Percentiles rank a stretch among this genome's conserved stretches.
phyloP scores from a whole-genome alignment of 2,888 invertebrate species.

The Scaptomyza flava region DNA sequence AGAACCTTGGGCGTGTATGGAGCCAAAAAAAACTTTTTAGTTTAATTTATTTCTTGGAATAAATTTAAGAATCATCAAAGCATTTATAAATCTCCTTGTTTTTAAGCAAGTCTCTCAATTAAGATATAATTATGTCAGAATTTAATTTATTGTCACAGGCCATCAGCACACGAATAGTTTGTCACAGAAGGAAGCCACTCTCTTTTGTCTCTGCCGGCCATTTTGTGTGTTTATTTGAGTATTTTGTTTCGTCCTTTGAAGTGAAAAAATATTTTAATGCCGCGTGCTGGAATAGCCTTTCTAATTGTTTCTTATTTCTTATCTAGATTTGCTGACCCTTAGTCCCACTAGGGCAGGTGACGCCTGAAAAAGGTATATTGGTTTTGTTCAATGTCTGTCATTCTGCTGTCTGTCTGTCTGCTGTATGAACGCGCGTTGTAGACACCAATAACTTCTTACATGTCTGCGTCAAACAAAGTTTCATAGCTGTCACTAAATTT shows the following conservation, averaged over 20 bases:
- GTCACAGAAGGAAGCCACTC: conserved; percentile 33
- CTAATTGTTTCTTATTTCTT: conserved; percentile 78
- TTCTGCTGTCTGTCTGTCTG: no score
- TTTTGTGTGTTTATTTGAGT: conserved; percentile 68
- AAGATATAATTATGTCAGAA: conserved; percentile 83
- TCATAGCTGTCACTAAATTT: no score
- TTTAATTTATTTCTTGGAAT: no score
- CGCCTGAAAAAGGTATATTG: conserved; percentile 19
- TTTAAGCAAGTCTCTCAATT: conserved; percentile 59
- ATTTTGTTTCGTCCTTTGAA: conserved; percentile 64
- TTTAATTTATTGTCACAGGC: conserved; percentile 82
- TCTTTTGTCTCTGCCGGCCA: conserved; percentile 50
- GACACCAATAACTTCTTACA: no score
- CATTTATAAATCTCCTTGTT: conserved; percentile 7
- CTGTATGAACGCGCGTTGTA: no score
- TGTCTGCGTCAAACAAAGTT: no score
- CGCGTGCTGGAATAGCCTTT: conserved; percentile 61
- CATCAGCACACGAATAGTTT: conserved; percentile 70
- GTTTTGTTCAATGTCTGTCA: no score
- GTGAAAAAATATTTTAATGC: conserved; percentile 81
- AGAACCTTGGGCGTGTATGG: no score
- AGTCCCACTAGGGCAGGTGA: conserved; percentile 62
- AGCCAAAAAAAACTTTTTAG: no score
- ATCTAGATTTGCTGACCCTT: conserved; percentile 71
- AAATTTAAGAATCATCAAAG: conserved; percentile 41